These are phyloP conservation scores for Cyphomyrus discorhynchus DNA, from an alignment of 2,113 vertebrate species.

Conservation along the genomic window DNA sequence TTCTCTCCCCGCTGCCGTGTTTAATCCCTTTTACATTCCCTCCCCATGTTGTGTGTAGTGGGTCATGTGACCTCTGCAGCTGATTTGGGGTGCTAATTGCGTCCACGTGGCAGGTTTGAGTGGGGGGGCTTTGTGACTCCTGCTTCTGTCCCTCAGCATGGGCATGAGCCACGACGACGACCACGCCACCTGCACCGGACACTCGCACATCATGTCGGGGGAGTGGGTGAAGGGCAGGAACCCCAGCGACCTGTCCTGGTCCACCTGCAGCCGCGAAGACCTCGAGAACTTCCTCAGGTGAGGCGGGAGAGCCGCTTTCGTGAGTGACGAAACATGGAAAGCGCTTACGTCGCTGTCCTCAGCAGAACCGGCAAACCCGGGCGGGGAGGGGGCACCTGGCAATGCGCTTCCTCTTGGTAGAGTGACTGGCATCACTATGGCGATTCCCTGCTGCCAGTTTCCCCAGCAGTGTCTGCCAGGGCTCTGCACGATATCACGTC, in stretches of 20 bases:
- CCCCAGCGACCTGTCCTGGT: slow-evolving; percentile 95
- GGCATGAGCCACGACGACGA: slow-evolving; percentile 96
- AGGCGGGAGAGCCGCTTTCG: slow-evolving; percentile 32
- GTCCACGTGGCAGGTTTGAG: neutral
- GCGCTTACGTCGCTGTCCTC: too few relatives aligned
- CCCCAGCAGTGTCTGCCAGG: neutral
- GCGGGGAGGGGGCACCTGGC: neutral
- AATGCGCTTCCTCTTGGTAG: neutral
- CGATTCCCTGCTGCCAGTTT: neutral
- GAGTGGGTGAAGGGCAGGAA: slow-evolving; percentile 97
- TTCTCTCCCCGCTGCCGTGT: neutral
- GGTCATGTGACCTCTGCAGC: neutral
- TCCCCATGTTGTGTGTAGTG: neutral
- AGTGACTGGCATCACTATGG: neutral
- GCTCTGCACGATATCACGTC: neutral
- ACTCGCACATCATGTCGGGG: slow-evolving; percentile 95
- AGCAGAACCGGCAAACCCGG: neutral
- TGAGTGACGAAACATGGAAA: neutral
- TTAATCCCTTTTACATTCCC: slow-evolving; percentile 10
- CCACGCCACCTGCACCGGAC: slow-evolving; percentile 74
- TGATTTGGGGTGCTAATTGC: neutral
- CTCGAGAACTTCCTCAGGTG: slow-evolving; percentile 93
- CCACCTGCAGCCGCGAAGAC: slow-evolving; percentile 86
- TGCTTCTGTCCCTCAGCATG: slow-evolving; percentile 62
- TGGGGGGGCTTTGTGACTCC: neutral